phyloP scores from a whole-genome alignment of 2,797 vertebrate species.

The Gallinago nigripennis region DNA sequence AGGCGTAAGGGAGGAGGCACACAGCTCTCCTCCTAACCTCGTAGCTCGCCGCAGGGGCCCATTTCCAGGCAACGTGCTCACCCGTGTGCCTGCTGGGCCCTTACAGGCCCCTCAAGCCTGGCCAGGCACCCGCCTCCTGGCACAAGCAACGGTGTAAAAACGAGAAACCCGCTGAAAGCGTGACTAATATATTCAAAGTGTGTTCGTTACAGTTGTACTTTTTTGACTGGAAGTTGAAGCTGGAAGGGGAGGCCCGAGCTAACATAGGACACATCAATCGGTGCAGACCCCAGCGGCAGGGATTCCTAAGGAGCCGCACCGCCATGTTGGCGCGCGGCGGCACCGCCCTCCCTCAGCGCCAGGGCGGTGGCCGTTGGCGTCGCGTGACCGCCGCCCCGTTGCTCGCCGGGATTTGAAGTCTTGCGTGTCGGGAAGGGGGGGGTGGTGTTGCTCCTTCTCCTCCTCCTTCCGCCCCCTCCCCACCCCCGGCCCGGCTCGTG shows the following conservation, averaged over 20 bases:
- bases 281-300: too few species aligned
- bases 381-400: not conserved
- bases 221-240: not conserved
- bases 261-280: rapidly evolving
- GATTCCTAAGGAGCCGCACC: rapidly evolving
- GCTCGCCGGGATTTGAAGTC: not conserved
- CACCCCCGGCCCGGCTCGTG: rapidly evolving
- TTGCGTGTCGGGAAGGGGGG: not conserved
- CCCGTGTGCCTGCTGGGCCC: rapidly evolving
- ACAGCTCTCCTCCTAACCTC: too few species aligned
- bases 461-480: too few species aligned
- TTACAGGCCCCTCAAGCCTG: not conserved
- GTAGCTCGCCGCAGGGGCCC: rapidly evolving
- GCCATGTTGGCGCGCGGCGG: rapidly evolving
- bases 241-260: too few species aligned
- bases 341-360: rapidly evolving
- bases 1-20: rapidly evolving
- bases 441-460: too few species aligned
- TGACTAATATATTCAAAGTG: not conserved
- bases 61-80: rapidly evolving
- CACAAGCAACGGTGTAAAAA: rapidly evolving
- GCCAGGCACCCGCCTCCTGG: rapidly evolving
- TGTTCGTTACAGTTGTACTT: not conserved
- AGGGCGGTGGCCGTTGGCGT: rapidly evolving
- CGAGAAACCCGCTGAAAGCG: not conserved